Evolutionary conservation across 2,113 vertebrate genomes (phyloP), one percentile per base, ranked within the genome.

Genomic region (Dipodomys ordii): DNA sequence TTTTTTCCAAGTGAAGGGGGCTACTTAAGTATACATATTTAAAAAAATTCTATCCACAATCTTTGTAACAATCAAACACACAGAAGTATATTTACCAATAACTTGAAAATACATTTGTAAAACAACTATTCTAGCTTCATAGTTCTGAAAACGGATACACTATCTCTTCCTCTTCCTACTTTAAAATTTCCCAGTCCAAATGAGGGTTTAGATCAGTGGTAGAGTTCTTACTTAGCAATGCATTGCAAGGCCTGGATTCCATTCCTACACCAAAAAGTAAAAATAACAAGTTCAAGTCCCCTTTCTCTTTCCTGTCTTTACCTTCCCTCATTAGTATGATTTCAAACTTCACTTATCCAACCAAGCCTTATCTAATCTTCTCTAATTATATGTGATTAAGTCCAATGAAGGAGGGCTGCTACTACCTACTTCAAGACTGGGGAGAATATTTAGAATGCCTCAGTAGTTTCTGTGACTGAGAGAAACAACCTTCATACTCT

Each of bases 281-380:
- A 62, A 77, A 62, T 57, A 46, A 64, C 19, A 30, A 76, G 22
- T 57, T 77, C 57, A 62, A 87, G 15, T 90, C 85, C 77, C 86
- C 71, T 87, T 90, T 79, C 72, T 25, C 20, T 72, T 46, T 15
- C 46, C 30, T 20, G 49, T 35, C 30, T 87, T 79, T 27, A 19
- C 39, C 35, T 53, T 78, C 46, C 44, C 44, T 90, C 82, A n/a
- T 49, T 23, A 84, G 65, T 71, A 93, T 89, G 28, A 84, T 85
- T 88, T 93, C 53, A 96, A 85, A 91, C 35, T 86, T 80, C 23
- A 83, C 53, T 92, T 74, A 87, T 39, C 83, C 84, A 86, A 64
- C 65, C 69, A 88, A 73, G n/a, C 62, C 76, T 87, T 65, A 87
- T 16, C 39, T 11, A 30, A 11, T 35, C 72, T 69, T 46, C 72